These are phyloP conservation scores for Sericinus montela DNA, from an alignment of 2,888 invertebrate genomes.

Conservation along the genomic window DNA sequence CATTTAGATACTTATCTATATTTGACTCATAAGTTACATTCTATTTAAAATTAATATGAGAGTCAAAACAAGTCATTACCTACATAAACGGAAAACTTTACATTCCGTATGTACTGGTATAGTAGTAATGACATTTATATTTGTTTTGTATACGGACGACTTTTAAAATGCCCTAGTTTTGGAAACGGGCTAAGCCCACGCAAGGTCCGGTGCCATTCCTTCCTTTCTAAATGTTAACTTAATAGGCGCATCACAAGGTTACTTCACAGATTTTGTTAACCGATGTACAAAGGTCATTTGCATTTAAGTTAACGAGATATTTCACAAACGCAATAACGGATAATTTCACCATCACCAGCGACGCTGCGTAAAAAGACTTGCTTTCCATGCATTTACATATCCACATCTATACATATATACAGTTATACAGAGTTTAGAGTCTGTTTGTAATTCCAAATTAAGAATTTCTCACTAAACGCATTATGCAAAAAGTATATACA, in stretches of 20 bases:
- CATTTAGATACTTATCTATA: neutral
- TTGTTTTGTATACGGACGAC: slow-evolving; percentile 22
- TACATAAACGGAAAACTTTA: neutral
- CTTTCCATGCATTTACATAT: too few relatives aligned
- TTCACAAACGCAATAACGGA: neutral
- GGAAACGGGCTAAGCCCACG: slow-evolving; percentile 39
- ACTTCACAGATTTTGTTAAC: slow-evolving; percentile 17
- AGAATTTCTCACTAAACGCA: too few relatives aligned
- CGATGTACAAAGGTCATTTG: slow-evolving; percentile 12
- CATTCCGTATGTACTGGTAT: slow-evolving; percentile 3
- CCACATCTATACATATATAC: too few relatives aligned
- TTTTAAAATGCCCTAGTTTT: slow-evolving; percentile 51
- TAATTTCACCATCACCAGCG: too few relatives aligned
- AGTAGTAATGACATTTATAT: slow-evolving; percentile 5
- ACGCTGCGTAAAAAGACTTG: too few relatives aligned
- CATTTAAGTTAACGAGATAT: slow-evolving; percentile 2
- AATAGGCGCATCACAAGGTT: slow-evolving; percentile 51
- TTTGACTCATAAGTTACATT: neutral
- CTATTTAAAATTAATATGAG: neutral
- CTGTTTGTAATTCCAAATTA: too few relatives aligned
- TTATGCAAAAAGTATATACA: too few relatives aligned
- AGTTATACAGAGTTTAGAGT: too few relatives aligned
- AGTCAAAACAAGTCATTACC: neutral
- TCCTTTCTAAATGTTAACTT: slow-evolving; percentile 58
- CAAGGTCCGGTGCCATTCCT: slow-evolving; percentile 48